Evolutionary conservation across 2,113 vertebrate genomes (phyloP).

Genomic region (Cyphomyrus plagiostoma): DNA sequence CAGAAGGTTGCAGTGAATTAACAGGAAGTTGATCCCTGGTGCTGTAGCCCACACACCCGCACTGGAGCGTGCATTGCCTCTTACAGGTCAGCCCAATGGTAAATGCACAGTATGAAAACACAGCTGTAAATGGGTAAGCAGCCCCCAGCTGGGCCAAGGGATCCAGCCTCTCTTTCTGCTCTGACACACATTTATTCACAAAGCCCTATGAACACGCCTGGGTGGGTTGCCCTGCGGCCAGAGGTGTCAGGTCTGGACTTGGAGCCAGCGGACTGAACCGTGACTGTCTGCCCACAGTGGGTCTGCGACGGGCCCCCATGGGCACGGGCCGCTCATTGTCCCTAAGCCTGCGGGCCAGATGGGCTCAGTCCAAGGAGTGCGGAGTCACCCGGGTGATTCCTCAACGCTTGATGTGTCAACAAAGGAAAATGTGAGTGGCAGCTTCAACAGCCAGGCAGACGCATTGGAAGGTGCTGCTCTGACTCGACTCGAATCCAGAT

Average conservation of each 20-base stretch:
- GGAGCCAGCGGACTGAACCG: background rate
- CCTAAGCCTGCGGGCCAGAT: background rate
- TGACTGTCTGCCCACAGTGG: background rate
- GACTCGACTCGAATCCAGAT: background rate
- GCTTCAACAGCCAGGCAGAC: background rate
- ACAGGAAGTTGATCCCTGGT: background rate
- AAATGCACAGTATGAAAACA: background rate
- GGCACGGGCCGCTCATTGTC: background rate
- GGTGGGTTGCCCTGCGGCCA: conserved; percentile 18
- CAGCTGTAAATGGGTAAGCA: background rate
- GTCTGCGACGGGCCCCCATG: background rate
- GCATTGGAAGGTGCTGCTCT: background rate
- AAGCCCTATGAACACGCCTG: conserved; percentile 27
- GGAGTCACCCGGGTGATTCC: conserved; percentile 20
- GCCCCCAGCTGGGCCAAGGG: background rate
- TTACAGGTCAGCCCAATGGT: background rate
- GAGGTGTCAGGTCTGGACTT: conserved; percentile 3
- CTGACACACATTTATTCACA: conserved; percentile 25
- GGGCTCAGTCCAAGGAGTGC: conserved; percentile 15
- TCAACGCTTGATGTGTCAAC: conserved; percentile 25
- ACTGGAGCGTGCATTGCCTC: background rate
- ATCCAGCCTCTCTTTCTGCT: background rate
- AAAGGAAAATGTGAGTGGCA: conserved; percentile 26
- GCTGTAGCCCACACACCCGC: background rate
- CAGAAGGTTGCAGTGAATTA: background rate